Evolutionary conservation across 2,888 invertebrate genomes (phyloP).

Genomic region (Amphipoea lucens): DNA sequence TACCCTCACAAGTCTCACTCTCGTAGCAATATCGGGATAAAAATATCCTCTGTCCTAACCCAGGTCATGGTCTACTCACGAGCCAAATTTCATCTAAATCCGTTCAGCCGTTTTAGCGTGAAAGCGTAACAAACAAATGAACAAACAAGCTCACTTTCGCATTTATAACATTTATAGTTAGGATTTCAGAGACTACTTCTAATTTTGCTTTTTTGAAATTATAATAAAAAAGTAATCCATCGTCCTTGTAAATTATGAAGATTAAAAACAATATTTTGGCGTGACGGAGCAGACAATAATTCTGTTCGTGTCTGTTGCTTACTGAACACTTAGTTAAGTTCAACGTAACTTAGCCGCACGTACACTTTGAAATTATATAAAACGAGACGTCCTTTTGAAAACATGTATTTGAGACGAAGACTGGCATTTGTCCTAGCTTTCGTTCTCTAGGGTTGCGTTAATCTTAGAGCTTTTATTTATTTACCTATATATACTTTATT

Average conservation of each 20-base stretch:
- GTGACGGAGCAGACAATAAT: conserved; percentile 45
- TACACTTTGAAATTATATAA: conserved; percentile 47
- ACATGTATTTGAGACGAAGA: conserved; percentile 23
- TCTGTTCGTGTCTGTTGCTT: conserved; percentile 22
- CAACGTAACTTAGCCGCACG: conserved; percentile 32
- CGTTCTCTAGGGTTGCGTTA: not conserved
- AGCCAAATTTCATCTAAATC: too few species aligned
- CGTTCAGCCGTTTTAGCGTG: too few species aligned
- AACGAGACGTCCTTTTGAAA: conserved; percentile 47
- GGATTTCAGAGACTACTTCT: not conserved
- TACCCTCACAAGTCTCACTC: too few species aligned
- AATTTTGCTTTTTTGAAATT: not conserved
- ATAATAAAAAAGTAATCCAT: not conserved
- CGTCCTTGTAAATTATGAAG: not conserved
- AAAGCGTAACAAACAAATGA: too few species aligned
- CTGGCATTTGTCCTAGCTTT: conserved; percentile 19
- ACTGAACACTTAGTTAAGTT: conserved; percentile 37
- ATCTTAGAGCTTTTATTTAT: conserved; percentile 1
- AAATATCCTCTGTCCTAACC: too few species aligned
- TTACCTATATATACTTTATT: not conserved
- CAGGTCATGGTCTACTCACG: too few species aligned
- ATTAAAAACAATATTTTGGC: conserved; percentile 31
- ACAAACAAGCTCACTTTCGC: not conserved
- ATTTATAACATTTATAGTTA: not conserved
- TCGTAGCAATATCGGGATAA: too few species aligned